These are phyloP conservation scores for Globodera ellingtonae DNA, from an alignment of 1,140 invertebrate species.

Conservation along the genomic window DNA sequence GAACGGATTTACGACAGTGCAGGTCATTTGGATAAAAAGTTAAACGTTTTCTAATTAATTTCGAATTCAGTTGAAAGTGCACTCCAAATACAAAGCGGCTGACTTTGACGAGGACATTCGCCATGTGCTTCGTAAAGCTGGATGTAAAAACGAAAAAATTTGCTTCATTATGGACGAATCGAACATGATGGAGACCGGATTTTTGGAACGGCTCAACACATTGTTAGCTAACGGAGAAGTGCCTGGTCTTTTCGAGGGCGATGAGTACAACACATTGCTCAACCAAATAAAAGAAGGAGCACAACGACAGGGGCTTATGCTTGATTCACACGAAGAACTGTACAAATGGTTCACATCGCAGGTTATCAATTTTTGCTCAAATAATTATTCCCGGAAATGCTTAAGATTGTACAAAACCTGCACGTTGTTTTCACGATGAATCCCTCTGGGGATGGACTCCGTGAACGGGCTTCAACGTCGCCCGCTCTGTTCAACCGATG, in stretches of 20 bases:
- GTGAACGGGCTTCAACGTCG: slow-evolving; percentile 95
- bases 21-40: slow-evolving; percentile 71
- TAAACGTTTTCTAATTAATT: not conserved
- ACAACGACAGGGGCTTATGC: slow-evolving; percentile 93
- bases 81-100: slow-evolving; percentile 96
- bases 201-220: slow-evolving; percentile 98
- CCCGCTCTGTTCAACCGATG: slow-evolving; percentile 98
- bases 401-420: slow-evolving; percentile 96
- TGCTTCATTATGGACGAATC: slow-evolving; percentile 99
- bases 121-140: slow-evolving; percentile 85
- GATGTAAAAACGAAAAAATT: slow-evolving; percentile 97
- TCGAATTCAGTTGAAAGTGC: slow-evolving; percentile 73
- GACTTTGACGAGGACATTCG: slow-evolving; percentile 99
- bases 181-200: slow-evolving; percentile 96
- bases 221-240: slow-evolving; percentile 97
- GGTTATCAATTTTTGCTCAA: slow-evolving; percentile 55
- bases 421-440: slow-evolving; percentile 99
- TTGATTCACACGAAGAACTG: slow-evolving; percentile 95
- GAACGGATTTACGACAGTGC: slow-evolving; percentile 97
- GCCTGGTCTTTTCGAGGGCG: slow-evolving; percentile 76
- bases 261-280: slow-evolving; percentile 98
- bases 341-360: slow-evolving; percentile 96
- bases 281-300: slow-evolving; percentile 99
- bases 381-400: slow-evolving; percentile 3
- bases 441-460: slow-evolving; percentile 93